These are phyloP conservation scores for Carcharodon carcharias DNA, from an alignment of 2,797 vertebrate genomes.

Conservation along the genomic window DNA sequence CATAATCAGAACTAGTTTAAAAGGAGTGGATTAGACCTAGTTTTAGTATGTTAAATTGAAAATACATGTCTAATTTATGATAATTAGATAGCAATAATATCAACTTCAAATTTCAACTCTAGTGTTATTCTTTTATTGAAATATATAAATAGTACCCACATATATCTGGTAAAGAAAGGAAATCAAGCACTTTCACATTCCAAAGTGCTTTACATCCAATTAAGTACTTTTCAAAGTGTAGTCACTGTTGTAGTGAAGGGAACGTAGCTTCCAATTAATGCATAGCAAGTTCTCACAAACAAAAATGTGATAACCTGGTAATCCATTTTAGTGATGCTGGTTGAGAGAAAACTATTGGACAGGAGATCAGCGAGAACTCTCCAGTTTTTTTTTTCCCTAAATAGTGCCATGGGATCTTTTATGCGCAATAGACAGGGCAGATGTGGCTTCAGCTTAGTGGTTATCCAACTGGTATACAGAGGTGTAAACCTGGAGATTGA, in stretches of 20 bases:
- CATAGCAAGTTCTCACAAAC: background rate
- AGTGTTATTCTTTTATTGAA: background rate
- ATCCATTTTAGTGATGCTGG: background rate
- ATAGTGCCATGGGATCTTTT: background rate
- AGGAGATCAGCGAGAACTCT: background rate
- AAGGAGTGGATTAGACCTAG: background rate
- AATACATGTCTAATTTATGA: background rate
- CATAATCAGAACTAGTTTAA: background rate
- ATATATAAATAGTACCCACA: background rate
- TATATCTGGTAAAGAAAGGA: background rate
- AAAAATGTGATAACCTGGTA: background rate
- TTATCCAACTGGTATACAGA: background rate
- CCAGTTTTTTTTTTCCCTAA: background rate
- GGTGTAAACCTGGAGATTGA: background rate
- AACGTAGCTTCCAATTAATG: background rate
- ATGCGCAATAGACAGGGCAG: too few relatives aligned
- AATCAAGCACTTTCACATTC: background rate
- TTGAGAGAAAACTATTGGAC: too few relatives aligned
- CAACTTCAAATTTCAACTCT: background rate
- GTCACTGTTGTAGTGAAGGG: background rate
- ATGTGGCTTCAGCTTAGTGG: too few relatives aligned
- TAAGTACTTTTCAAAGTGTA: background rate
- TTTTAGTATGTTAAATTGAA: background rate
- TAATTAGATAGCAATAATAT: background rate
- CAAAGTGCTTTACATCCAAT: background rate